These are phyloP conservation scores for Acleris sparsana DNA, from an alignment of 2,888 invertebrate genomes.

Conservation along the genomic window DNA sequence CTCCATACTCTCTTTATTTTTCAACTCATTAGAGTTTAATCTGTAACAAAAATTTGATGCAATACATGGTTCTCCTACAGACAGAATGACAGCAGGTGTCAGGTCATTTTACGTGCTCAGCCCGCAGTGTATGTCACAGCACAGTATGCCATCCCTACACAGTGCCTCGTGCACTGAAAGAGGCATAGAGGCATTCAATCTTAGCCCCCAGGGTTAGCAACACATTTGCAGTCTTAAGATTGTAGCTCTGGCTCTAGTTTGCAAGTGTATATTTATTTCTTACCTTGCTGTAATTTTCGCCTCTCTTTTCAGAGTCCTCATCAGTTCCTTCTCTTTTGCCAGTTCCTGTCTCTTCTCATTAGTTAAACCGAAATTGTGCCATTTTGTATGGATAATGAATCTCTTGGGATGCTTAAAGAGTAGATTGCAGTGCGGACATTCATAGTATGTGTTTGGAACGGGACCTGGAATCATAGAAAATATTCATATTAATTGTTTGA, in stretches of 20 bases:
- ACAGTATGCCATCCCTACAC: too few species aligned
- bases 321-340: slow-evolving; percentile 52
- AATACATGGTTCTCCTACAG: neutral
- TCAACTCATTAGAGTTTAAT: slow-evolving; percentile 46
- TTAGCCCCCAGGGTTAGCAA: too few species aligned
- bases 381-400: slow-evolving; percentile 71
- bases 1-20: slow-evolving; percentile 37
- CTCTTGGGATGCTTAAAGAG: slow-evolving; percentile 68
- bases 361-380: slow-evolving; percentile 71
- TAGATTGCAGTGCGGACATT: slow-evolving; percentile 66
- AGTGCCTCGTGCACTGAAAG: too few species aligned
- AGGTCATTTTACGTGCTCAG: too few species aligned
- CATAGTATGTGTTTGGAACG: slow-evolving; percentile 49
- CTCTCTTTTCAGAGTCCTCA: slow-evolving; percentile 43
- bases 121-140: too few species aligned
- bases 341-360: slow-evolving; percentile 56
- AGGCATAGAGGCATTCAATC: too few species aligned
- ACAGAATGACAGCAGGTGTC: too few species aligned
- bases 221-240: too few species aligned
- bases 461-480: slow-evolving; percentile 13
- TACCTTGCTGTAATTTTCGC: slow-evolving; percentile 49
- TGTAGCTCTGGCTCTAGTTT: too few species aligned
- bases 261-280: slow-evolving; percentile 36
- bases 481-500: too few species aligned
- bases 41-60: slow-evolving; percentile 33